Conservation (phyloP, 1,140 invertebrate species). For the Wiebesia pumilae region DNA sequence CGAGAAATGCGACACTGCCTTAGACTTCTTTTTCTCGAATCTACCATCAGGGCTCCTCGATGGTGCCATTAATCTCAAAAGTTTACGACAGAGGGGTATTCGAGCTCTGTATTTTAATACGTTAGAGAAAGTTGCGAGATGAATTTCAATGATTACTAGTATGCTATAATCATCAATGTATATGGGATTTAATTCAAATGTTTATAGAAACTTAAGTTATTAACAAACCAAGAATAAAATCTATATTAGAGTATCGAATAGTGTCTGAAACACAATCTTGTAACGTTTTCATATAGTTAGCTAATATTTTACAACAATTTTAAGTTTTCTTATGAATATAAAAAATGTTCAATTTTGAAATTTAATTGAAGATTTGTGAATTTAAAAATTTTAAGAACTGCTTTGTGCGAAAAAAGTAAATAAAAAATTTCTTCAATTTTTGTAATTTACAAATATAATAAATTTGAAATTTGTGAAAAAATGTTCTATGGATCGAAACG, state of each 20-base stretch:
- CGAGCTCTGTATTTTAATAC: neutral
- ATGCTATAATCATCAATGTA: neutral
- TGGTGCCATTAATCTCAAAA: neutral
- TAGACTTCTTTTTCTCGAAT: neutral
- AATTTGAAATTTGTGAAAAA: neutral
- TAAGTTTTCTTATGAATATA: too few relatives aligned
- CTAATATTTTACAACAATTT: too few relatives aligned
- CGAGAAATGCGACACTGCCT: constrained; percentile 15
- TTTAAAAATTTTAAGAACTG: neutral
- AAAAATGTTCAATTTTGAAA: too few relatives aligned
- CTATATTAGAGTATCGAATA: too few relatives aligned
- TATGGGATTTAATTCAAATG: neutral
- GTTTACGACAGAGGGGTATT: neutral
- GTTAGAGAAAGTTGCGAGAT: neutral
- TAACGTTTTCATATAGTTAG: too few relatives aligned
- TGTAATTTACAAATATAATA: neutral
- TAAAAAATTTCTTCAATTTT: neutral
- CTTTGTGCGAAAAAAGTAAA: neutral
- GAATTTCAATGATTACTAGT: neutral
- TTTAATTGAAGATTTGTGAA: neutral
- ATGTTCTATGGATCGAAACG: neutral
- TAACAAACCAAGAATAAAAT: too few relatives aligned
- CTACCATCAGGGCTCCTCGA: neutral
- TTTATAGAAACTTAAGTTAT: too few relatives aligned
- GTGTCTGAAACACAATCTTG: too few relatives aligned